phyloP scores from a whole-genome alignment of 2,797 vertebrate species.

The Xenops minutus region DNA sequence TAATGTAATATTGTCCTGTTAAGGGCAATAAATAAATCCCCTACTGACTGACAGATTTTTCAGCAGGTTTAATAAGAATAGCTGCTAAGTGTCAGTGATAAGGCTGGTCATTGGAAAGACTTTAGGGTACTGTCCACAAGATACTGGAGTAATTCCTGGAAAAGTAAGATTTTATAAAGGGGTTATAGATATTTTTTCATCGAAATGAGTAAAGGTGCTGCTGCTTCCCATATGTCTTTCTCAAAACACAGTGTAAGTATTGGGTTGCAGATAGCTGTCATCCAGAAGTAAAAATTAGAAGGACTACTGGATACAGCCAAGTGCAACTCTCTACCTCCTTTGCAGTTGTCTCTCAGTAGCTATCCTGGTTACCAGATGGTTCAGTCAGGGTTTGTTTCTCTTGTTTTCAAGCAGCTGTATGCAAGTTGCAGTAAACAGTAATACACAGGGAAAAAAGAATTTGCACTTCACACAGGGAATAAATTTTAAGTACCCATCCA shows the following conservation, averaged over 20 bases:
- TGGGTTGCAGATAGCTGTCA: background rate
- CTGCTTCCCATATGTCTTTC: background rate
- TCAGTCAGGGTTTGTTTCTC: background rate
- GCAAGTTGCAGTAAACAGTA: background rate
- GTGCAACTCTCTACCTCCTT: background rate
- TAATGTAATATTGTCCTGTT: background rate
- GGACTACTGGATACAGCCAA: background rate
- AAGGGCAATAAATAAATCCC: background rate
- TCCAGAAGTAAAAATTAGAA: background rate
- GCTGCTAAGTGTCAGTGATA: background rate
- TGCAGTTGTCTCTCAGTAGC: background rate
- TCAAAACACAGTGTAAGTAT: background rate
- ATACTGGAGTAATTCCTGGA: background rate
- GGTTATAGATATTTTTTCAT: background rate
- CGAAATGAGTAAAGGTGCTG: background rate
- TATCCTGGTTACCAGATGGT: background rate
- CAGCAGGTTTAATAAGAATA: background rate
- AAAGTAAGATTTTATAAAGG: background rate
- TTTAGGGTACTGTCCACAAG: background rate
- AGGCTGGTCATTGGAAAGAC: background rate
- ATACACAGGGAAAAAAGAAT: background rate
- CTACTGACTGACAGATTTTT: background rate
- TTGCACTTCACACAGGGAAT: background rate
- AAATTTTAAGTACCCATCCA: background rate
- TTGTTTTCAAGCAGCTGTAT: background rate